These are phyloP conservation scores for Puma concolor DNA, from an alignment of 2,113 vertebrate species.

Conservation along the genomic window DNA sequence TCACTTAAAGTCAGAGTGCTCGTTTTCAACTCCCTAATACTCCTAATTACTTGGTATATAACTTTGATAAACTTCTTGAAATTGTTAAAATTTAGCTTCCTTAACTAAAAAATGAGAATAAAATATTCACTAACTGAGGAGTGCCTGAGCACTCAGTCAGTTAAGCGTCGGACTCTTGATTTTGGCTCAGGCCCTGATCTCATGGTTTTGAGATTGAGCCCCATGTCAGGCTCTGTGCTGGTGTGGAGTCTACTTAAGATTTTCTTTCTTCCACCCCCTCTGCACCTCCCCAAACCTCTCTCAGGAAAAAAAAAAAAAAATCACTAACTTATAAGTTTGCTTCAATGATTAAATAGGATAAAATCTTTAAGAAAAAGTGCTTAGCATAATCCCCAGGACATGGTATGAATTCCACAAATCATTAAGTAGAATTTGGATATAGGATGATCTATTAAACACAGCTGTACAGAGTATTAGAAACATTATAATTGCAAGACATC, in stretches of 20 bases:
- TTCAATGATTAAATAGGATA: neutral
- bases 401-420: neutral
- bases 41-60: neutral
- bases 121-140: neutral
- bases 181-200: too few species aligned
- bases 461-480: neutral
- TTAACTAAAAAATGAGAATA: neutral
- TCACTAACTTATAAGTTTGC: neutral
- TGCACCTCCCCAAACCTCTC: too few species aligned
- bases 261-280: too few species aligned
- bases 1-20: neutral
- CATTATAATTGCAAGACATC: neutral
- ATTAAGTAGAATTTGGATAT: neutral
- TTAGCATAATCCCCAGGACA: neutral
- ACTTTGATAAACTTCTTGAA: neutral
- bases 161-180: too few species aligned
- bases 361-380: neutral
- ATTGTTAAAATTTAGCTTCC: neutral
- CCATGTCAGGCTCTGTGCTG: too few species aligned
- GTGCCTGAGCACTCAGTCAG: too few species aligned
- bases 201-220: too few species aligned
- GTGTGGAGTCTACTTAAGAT: too few species aligned
- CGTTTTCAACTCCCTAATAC: neutral
- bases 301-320: neutral
- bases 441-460: neutral